These are phyloP conservation scores for Drosophila pruinosa DNA, from an alignment of 1,140 invertebrate genomes.

Conservation along the genomic window DNA sequence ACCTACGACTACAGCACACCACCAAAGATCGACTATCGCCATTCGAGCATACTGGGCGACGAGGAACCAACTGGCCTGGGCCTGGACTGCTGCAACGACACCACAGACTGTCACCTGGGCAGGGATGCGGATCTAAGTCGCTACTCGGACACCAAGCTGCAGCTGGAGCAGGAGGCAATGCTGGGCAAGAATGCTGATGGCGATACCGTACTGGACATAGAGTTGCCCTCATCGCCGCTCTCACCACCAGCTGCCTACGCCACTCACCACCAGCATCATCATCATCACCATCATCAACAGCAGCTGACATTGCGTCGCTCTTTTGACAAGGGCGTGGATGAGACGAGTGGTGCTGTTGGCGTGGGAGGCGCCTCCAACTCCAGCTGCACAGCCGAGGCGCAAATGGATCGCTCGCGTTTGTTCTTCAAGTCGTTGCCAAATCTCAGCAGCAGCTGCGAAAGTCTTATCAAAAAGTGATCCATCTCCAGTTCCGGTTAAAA, in stretches of 20 bases:
- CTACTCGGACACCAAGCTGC: constrained; percentile 83
- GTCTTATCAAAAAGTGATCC: constrained; percentile 84
- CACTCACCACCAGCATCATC: constrained; percentile 33
- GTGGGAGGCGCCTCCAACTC: no score
- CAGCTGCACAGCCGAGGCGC: constrained; percentile 36
- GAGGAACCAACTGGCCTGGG: constrained; percentile 40
- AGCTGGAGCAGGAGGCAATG: constrained; percentile 47
- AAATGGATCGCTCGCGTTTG: constrained; percentile 67
- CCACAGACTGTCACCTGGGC: constrained; percentile 48
- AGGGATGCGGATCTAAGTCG: constrained; percentile 72
- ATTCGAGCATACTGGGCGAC: constrained; percentile 64
- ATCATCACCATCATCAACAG: constrained; percentile 31
- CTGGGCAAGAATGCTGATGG: neutral
- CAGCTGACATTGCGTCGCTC: constrained; percentile 59
- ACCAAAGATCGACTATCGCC: constrained; percentile 75
- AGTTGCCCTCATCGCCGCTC: constrained; percentile 69
- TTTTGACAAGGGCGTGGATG: constrained; percentile 64
- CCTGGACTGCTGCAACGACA: constrained; percentile 40
- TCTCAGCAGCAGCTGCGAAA: constrained; percentile 86
- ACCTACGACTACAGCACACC: constrained; percentile 72
- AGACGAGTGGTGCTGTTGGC: constrained; percentile 4
- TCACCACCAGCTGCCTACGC: constrained; percentile 72
- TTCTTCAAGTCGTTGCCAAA: constrained; percentile 87
- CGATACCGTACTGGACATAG: constrained; percentile 73
- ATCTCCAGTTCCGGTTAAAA: constrained; percentile 4